Evolutionary conservation across 1,140 invertebrate species (phyloP).

Genomic region (Drosophila azteca): DNA sequence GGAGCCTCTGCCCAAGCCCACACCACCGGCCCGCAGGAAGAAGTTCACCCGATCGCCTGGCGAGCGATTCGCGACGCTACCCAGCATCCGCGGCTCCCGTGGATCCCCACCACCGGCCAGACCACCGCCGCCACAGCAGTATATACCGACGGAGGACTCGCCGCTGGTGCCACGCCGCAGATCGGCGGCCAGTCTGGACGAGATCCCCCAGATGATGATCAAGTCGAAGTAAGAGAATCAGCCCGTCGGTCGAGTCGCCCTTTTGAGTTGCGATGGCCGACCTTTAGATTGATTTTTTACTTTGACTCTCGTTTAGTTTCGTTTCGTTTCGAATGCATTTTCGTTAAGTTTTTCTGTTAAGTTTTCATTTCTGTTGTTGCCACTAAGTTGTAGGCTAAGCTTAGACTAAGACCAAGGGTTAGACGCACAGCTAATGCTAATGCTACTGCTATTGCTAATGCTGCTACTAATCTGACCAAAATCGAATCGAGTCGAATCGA

Average conservation of each 20-base stretch:
- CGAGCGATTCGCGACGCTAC: constrained; percentile 85
- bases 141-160: constrained; percentile 70
- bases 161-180: constrained; percentile 60
- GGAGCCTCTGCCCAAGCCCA: constrained; percentile 85
- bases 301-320: constrained; percentile 47
- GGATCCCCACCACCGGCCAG: constrained; percentile 77
- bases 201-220: constrained; percentile 55
- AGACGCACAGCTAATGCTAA: constrained; percentile 20
- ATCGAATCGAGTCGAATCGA: neutral
- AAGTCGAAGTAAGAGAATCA: constrained; percentile 71
- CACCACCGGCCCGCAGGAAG: constrained; percentile 85
- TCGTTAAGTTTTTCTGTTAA: constrained; percentile 62
- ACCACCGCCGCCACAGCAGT: constrained; percentile 67
- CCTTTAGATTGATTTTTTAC: constrained; percentile 39
- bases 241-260: constrained; percentile 25
- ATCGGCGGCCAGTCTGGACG: constrained; percentile 67
- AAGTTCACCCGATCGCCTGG: constrained; percentile 83
- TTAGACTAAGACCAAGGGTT: constrained; percentile 21
- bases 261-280: constrained; percentile 49
- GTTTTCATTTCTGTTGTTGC: constrained; percentile 29
- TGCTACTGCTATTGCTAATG: too few relatives aligned
- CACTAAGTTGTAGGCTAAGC: constrained; percentile 62
- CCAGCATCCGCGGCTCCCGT: constrained; percentile 84
- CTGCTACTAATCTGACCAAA: constrained; percentile 40
- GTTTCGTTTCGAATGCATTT: constrained; percentile 68